Conservation (phyloP, 2,797 vertebrate genomes). For the Lerista edwardsae region DNA sequence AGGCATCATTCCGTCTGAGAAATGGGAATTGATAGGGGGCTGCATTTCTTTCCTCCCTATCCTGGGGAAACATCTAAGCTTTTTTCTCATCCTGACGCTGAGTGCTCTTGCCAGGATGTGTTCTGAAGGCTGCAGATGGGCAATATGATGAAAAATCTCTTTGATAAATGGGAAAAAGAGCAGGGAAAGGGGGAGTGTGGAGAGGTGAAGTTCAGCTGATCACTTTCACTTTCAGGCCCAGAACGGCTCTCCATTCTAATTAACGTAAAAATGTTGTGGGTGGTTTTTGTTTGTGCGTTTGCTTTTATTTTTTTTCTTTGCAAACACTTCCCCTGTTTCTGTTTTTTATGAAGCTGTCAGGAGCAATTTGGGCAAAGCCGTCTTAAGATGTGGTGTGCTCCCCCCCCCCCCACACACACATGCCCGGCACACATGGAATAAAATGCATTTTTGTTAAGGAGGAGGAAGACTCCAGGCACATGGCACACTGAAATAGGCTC, state of each 20-base stretch:
- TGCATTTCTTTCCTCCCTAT: constrained; percentile 41
- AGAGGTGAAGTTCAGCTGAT: constrained; percentile 40
- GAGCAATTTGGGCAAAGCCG: constrained; percentile 42
- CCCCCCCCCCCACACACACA: too few species aligned
- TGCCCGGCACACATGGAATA: not conserved
- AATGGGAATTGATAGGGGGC: constrained; percentile 67
- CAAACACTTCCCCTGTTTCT: constrained; percentile 42
- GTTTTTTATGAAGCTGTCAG: constrained; percentile 36
- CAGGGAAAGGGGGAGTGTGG: not conserved
- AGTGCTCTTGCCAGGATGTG: constrained; percentile 54
- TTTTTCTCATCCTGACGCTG: constrained; percentile 43
- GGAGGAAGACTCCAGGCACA: too few species aligned
- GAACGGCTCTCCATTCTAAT: constrained; percentile 50
- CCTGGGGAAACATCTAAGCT: constrained; percentile 50
- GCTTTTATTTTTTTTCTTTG: not conserved
- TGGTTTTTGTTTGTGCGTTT: too few species aligned
- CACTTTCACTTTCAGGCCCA: constrained; percentile 37
- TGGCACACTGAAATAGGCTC: too few species aligned
- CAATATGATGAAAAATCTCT: constrained; percentile 67
- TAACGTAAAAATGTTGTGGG: constrained; percentile 41
- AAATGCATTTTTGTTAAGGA: not conserved
- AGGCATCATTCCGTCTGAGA: constrained; percentile 68
- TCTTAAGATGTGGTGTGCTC: not conserved
- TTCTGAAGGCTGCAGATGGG: constrained; percentile 66
- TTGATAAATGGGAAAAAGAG: constrained; percentile 61